phyloP scores from a whole-genome alignment of 2,888 invertebrate genomes.

The Dynastes grantii region DNA sequence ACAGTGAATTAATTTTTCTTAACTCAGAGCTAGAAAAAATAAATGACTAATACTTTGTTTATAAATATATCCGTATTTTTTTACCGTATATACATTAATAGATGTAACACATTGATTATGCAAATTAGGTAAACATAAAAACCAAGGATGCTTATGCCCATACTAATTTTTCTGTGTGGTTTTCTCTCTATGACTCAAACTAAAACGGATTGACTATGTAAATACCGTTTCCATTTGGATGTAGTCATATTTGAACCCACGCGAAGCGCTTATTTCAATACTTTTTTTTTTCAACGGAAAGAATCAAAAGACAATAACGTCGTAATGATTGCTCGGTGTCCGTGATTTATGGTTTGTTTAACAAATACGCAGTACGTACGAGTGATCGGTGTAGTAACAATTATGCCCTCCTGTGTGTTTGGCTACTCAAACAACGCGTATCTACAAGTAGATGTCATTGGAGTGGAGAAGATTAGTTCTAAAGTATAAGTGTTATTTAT shows the following conservation, averaged over 20 bases:
- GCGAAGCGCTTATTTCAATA: background rate
- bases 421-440: conserved; percentile 12
- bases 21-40: background rate
- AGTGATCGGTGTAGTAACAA: background rate
- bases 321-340: background rate
- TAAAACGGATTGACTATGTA: conserved; percentile 9
- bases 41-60: background rate
- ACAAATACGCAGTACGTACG: background rate
- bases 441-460: background rate
- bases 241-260: conserved; percentile 1
- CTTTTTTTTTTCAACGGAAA: conserved; percentile 11
- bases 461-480: too few species aligned
- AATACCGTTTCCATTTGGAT: conserved; percentile 16
- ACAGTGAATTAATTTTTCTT: too few species aligned
- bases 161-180: background rate
- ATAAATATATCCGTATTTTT: background rate
- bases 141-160: conserved; percentile 20
- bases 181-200: conserved; percentile 21
- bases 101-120: conserved; percentile 2
- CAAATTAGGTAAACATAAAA: conserved; percentile 29
- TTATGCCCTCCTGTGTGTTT: conserved; percentile 11
- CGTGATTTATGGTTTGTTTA: conserved; percentile 1
- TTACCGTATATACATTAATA: background rate
- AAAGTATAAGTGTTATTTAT: too few species aligned
- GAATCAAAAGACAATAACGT: conserved; percentile 16